phyloP scores from a whole-genome alignment of 2,888 invertebrate genomes.

The Lydus trimaculatus region DNA sequence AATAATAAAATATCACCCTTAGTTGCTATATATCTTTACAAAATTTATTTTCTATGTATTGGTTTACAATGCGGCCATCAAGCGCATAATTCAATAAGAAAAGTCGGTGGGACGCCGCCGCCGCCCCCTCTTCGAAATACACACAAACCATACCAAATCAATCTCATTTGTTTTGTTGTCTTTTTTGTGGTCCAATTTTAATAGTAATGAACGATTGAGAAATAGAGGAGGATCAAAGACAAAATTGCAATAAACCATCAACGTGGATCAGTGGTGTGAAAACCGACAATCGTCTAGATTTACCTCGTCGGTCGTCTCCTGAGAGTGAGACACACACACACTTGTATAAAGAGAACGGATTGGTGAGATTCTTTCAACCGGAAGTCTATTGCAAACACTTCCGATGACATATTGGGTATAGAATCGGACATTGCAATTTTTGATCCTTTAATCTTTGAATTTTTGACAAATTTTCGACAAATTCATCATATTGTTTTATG shows the following conservation, averaged over 20 bases:
- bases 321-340: too few species aligned
- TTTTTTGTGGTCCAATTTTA: background rate
- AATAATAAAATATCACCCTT: slow-evolving; percentile 49
- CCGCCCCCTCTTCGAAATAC: background rate
- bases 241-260: slow-evolving; percentile 39
- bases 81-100: slow-evolving; percentile 35
- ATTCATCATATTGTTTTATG: background rate
- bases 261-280: slow-evolving; percentile 29
- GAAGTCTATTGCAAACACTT: slow-evolving; percentile 34
- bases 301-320: slow-evolving; percentile 26
- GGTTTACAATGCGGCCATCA: slow-evolving; percentile 48
- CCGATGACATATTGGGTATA: slow-evolving; percentile 9
- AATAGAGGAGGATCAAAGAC: slow-evolving; percentile 24
- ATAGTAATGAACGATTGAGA: background rate
- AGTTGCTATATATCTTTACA: slow-evolving; percentile 43
- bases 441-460: background rate
- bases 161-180: background rate
- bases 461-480: background rate
- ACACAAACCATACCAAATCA: background rate
- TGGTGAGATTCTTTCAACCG: slow-evolving; percentile 23
- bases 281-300: slow-evolving; percentile 37
- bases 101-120: background rate
- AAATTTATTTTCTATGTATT: slow-evolving; percentile 51
- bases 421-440: background rate
- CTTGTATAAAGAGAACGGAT: too few species aligned